phyloP scores from a whole-genome alignment of 2,888 invertebrate species.

The Gasteruption jaculator region DNA sequence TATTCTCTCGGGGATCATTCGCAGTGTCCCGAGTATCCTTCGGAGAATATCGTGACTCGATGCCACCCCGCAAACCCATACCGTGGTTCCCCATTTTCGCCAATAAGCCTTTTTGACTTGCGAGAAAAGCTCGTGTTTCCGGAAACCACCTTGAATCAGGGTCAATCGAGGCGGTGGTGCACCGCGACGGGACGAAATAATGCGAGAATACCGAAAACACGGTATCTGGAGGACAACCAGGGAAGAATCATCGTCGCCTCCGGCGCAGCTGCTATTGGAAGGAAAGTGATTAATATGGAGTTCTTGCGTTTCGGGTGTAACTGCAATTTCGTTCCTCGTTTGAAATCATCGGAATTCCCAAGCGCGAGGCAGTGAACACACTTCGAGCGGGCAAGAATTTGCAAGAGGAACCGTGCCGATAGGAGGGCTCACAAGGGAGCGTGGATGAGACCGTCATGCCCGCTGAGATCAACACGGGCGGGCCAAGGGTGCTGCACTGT shows the following conservation, averaged over 20 bases:
- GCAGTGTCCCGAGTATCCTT: constrained; percentile 29
- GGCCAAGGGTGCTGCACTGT: constrained; percentile 46
- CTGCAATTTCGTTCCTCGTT: too few relatives aligned
- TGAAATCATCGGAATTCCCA: too few relatives aligned
- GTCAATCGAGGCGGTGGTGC: not conserved
- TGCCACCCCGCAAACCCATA: constrained; percentile 28
- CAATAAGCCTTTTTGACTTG: constrained; percentile 31
- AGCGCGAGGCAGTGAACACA: too few relatives aligned
- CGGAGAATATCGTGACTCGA: constrained; percentile 23
- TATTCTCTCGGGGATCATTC: constrained; percentile 27
- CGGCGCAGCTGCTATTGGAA: not conserved
- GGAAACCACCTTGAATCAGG: not conserved
- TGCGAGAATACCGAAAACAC: constrained; percentile 28
- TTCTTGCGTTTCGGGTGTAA: too few relatives aligned
- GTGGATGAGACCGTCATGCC: constrained; percentile 48
- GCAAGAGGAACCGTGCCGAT: constrained; percentile 8
- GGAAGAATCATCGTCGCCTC: not conserved
- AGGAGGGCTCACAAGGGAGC: constrained; percentile 22
- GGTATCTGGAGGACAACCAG: constrained; percentile 19
- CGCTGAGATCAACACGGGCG: constrained; percentile 45
- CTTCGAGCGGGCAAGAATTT: too few relatives aligned
- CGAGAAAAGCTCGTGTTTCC: not conserved
- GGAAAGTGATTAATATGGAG: too few relatives aligned
- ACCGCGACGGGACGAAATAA: constrained; percentile 24
- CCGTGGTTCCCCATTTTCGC: constrained; percentile 31